Evolutionary conservation across 2,113 vertebrate species (phyloP), one percentile per base, ranked within the genome.

Genomic region (Platysternon megacephalum): DNA sequence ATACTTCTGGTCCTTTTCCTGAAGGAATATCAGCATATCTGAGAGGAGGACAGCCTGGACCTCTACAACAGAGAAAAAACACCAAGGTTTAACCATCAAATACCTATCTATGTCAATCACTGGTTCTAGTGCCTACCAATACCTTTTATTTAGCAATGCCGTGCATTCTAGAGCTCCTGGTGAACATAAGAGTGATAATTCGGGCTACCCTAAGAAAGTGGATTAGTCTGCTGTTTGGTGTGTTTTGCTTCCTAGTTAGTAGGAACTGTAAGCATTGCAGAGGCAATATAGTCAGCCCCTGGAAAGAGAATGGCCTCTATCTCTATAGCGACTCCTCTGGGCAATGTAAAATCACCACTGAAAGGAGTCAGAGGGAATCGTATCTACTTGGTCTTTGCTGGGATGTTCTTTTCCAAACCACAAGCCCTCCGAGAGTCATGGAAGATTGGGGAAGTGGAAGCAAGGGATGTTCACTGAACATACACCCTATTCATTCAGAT

Each of bases 1-100:
- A 12, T 99, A 99, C 95, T 99, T 99, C 98, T 99, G 99, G 97
- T 99, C 99, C 95, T 99, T 99, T 97, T 99, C 99, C 97, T 99
- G 99, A 87, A 99, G 99, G 98, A 99, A 99, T 81, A 99, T 95
- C 3, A 99, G 98, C 87, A 99, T 97, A 35, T 99, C 99, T 32
- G 99, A 99, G 46, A 99, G 98, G 8, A 99, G 98, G 87, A 99
- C 97, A 51, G 99, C 99, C n/a, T 99, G 99, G 79, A 99, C 99
- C 82, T 99, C 99, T 99, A 98, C 88, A 95, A 91, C 82, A 82
- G 82, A 91, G 87, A 93, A 26, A 85, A 26, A 5, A 65, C 2
- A 80, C 0, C 35, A 51, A 17, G 65, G 86, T 72, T 39, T 39
- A 19, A 52, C 17, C 26, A 35, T 72, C 22, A 29, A 26, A 56